These are phyloP conservation scores for Pandion haliaetus DNA, from an alignment of 2,113 vertebrate genomes.

Conservation along the genomic window DNA sequence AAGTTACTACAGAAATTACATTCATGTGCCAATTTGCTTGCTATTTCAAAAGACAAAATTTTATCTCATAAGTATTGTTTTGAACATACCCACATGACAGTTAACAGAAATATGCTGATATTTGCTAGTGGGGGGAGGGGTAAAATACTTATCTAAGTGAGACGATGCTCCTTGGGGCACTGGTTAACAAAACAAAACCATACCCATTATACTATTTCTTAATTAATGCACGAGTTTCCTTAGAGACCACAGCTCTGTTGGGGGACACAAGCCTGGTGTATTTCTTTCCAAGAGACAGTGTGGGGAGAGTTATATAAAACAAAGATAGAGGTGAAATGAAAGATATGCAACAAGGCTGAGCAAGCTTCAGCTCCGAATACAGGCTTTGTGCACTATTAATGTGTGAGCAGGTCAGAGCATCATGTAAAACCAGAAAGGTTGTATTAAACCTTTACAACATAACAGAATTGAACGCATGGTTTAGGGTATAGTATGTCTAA, in stretches of 20 bases:
- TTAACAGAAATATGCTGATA: conserved; percentile 41
- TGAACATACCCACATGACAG: neutral
- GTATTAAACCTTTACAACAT: neutral
- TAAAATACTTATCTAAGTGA: conserved; percentile 23
- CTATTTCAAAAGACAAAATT: conserved; percentile 42
- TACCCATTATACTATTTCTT: conserved; percentile 44
- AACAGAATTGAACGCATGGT: neutral
- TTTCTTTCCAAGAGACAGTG: conserved; percentile 33
- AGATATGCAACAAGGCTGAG: neutral
- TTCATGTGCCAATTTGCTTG: conserved; percentile 19
- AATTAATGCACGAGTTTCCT: conserved; percentile 44
- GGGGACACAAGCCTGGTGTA: conserved; percentile 43
- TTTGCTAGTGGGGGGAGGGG: neutral
- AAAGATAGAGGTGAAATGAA: conserved; percentile 46
- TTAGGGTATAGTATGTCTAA: neutral
- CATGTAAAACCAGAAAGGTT: neutral
- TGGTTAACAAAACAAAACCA: conserved; percentile 45
- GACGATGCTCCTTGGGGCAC: conserved; percentile 31
- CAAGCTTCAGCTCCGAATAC: neutral
- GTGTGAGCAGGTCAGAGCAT: neutral
- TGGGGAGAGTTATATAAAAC: conserved; percentile 12
- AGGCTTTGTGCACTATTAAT: neutral
- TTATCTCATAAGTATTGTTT: conserved; percentile 39
- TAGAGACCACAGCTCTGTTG: conserved; percentile 62
- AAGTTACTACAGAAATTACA: conserved; percentile 44